phyloP scores from a whole-genome alignment of 2,888 invertebrate genomes.

The Poecilus cupreus region DNA sequence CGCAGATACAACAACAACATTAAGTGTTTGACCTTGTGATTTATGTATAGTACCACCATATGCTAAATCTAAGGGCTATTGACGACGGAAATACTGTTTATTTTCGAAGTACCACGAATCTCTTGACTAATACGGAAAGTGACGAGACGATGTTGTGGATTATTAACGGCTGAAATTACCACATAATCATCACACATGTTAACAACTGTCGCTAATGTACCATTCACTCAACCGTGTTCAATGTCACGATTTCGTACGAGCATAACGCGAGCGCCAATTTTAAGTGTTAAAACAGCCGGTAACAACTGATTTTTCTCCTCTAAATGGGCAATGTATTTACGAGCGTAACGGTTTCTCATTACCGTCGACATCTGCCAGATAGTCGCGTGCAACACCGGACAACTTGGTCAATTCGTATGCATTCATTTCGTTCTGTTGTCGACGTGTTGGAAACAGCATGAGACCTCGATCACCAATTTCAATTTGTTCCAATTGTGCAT shows the following conservation, averaged over 20 bases:
- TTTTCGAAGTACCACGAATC: neutral
- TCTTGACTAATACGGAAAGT: too few species aligned
- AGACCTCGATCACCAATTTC: too few species aligned
- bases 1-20: too few species aligned
- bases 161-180: neutral
- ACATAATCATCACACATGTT: neutral
- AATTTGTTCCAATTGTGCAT: neutral
- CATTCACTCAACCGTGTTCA: constrained; percentile 5
- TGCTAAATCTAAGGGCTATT: neutral
- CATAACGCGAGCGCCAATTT: constrained; percentile 5
- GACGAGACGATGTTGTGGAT: neutral
- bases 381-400: too few species aligned
- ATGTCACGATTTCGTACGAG: neutral
- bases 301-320: neutral
- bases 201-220: neutral
- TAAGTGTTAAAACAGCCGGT: neutral
- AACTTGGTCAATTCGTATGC: neutral
- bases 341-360: too few species aligned
- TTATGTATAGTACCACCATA: too few species aligned
- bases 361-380: too few species aligned
- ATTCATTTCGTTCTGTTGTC: too few species aligned
- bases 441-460: too few species aligned
- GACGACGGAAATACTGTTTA: neutral
- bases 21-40: too few species aligned
- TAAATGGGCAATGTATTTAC: neutral